Evolutionary conservation across 2,888 invertebrate species (phyloP).

Genomic region (Archips crataeganus): DNA sequence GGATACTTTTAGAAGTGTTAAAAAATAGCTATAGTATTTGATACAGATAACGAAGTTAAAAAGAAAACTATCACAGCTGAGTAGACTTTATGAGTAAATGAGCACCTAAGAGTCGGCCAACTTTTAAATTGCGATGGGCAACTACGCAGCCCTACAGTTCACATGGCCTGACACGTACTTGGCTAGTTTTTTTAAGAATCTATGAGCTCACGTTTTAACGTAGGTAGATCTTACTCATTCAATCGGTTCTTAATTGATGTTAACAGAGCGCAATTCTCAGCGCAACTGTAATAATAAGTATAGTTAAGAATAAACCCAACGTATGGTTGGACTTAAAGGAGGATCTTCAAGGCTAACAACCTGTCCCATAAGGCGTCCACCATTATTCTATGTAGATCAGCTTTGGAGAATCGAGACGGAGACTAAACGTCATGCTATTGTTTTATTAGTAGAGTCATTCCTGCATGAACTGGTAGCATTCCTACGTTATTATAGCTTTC

Average conservation of each 20-base stretch:
- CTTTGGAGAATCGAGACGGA: not conserved
- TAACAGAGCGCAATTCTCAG: constrained; percentile 30
- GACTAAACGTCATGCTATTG: constrained; percentile 18
- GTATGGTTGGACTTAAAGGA: not conserved
- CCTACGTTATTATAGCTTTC: not conserved
- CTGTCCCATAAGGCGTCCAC: constrained; percentile 63
- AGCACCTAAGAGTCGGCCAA: too few species aligned
- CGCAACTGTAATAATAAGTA: constrained; percentile 10
- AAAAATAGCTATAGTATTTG: too few species aligned
- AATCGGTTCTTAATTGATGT: constrained; percentile 40
- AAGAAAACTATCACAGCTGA: too few species aligned
- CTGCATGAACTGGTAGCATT: not conserved
- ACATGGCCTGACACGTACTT: too few species aligned
- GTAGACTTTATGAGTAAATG: too few species aligned
- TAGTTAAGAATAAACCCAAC: constrained; percentile 6
- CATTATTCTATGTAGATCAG: constrained; percentile 70
- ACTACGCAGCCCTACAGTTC: too few species aligned
- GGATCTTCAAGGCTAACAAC: constrained; percentile 61
- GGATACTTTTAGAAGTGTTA: too few species aligned
- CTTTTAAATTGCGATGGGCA: too few species aligned
- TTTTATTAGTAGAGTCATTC: constrained; percentile 1
- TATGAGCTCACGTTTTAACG: constrained; percentile 7
- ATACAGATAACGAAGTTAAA: too few species aligned
- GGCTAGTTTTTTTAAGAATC: not conserved
- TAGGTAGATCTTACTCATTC: constrained; percentile 34